phyloP scores from a whole-genome alignment of 2,113 vertebrate genomes.

The Hiodon tergisus region DNA sequence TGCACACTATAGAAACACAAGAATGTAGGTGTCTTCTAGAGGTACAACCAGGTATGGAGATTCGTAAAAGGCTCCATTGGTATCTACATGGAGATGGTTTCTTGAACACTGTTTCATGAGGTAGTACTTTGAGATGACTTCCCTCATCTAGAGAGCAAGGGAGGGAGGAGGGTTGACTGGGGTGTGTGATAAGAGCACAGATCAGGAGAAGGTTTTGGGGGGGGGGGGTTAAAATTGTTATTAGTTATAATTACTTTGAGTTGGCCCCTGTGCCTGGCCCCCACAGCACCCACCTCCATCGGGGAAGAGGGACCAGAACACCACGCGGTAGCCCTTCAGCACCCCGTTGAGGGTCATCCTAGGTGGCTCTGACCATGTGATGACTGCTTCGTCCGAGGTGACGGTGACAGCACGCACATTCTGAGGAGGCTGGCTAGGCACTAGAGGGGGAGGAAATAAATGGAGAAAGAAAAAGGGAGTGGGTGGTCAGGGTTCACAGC shows the following conservation, averaged over 20 bases:
- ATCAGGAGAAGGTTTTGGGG: not conserved
- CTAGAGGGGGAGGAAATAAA: slow-evolving; percentile 51
- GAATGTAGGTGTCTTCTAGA: not conserved
- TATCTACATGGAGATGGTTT: too few species aligned
- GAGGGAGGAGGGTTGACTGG: slow-evolving; percentile 3
- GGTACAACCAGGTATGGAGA: not conserved
- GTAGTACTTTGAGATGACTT: too few species aligned
- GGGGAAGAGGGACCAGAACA: slow-evolving; percentile 96
- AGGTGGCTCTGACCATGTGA: slow-evolving; percentile 93
- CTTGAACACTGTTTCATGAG: too few species aligned
- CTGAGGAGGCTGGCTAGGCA: slow-evolving; percentile 94
- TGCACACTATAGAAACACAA: not conserved
- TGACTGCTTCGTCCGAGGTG: slow-evolving; percentile 90
- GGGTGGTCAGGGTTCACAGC: not conserved
- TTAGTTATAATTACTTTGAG: slow-evolving; percentile 66
- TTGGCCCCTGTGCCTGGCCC: slow-evolving; percentile 56
- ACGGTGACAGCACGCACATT: slow-evolving; percentile 92
- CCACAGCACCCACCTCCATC: slow-evolving; percentile 85
- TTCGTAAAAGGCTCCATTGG: too few species aligned
- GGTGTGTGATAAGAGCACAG: not conserved
- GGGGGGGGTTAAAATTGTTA: slow-evolving; percentile 34
- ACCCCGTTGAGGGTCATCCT: slow-evolving; percentile 94
- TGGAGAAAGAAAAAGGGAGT: slow-evolving; percentile 1
- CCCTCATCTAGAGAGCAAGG: not conserved
- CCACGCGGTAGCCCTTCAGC: slow-evolving; percentile 93